These are phyloP conservation scores for Trochalopteron elliotii DNA, from an alignment of 2,113 vertebrate species.

Conservation along the genomic window DNA sequence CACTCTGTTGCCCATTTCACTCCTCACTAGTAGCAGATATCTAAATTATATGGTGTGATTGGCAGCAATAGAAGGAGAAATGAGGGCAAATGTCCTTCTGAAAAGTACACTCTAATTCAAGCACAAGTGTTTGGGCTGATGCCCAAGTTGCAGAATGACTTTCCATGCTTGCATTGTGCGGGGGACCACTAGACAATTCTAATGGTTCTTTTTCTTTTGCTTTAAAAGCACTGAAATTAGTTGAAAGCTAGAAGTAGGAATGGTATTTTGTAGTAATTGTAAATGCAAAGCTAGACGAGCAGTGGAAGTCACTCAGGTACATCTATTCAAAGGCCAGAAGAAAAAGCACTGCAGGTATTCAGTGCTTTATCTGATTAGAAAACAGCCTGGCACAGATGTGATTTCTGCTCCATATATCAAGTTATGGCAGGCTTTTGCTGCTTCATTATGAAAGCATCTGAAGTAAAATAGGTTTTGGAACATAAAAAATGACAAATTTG, in stretches of 20 bases:
- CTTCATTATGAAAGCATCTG: constrained; percentile 69
- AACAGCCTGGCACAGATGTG: constrained; percentile 61
- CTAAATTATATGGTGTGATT: not conserved
- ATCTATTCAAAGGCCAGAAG: constrained; percentile 23
- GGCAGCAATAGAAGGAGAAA: not conserved
- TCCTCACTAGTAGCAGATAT: not conserved
- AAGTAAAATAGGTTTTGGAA: constrained; percentile 71
- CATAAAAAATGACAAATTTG: constrained; percentile 73
- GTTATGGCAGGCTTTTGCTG: constrained; percentile 55
- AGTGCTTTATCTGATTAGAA: constrained; percentile 52
- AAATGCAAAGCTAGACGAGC: not conserved
- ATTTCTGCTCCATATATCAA: constrained; percentile 59
- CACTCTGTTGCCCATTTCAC: not conserved
- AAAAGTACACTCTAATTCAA: not conserved
- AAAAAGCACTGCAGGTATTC: constrained; percentile 21
- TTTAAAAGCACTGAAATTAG: constrained; percentile 13
- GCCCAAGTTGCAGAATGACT: not conserved
- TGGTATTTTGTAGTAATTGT: not conserved
- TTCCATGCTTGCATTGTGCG: not conserved
- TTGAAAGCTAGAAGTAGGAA: not conserved
- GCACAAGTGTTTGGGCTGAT: not conserved
- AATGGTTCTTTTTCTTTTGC: not conserved
- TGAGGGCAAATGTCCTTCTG: not conserved
- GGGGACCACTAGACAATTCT: not conserved
- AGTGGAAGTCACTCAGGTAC: constrained; percentile 19